phyloP scores from a whole-genome alignment of 2,113 vertebrate species.

The Centropristis striata region DNA sequence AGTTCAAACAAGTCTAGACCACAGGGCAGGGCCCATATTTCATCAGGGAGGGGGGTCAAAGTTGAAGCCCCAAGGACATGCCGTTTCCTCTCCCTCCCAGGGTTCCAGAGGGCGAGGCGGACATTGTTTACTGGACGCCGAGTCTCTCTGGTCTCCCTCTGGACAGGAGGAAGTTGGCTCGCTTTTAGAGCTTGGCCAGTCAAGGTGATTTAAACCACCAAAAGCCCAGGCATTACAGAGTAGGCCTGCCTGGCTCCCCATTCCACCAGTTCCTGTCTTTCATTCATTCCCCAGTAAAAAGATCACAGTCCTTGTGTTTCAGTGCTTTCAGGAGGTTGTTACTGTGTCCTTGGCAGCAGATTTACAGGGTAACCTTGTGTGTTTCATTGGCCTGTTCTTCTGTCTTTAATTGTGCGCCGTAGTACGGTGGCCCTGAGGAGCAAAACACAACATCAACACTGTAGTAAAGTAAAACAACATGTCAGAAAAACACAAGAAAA shows the following conservation, averaged over 20 bases:
- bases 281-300: slow-evolving; percentile 78
- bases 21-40: slow-evolving; percentile 72
- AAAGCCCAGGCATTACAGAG: slow-evolving; percentile 56
- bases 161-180: slow-evolving; percentile 61
- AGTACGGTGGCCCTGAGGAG: slow-evolving; percentile 20
- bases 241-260: slow-evolving; percentile 51
- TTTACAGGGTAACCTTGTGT: slow-evolving; percentile 76
- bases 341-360: slow-evolving; percentile 76
- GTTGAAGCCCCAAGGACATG: slow-evolving; percentile 77
- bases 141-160: slow-evolving; percentile 55
- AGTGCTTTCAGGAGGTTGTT: slow-evolving; percentile 74
- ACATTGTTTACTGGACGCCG: slow-evolving; percentile 72
- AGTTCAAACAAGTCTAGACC: slow-evolving; percentile 78
- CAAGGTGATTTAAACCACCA: slow-evolving; percentile 81
- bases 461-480: background rate
- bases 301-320: slow-evolving; percentile 76
- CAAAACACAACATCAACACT: slow-evolving; percentile 23
- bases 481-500: background rate
- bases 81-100: slow-evolving; percentile 74
- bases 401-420: slow-evolving; percentile 67
- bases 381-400: slow-evolving; percentile 67
- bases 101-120: slow-evolving; percentile 63
- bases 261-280: slow-evolving; percentile 76
- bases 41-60: slow-evolving; percentile 75
- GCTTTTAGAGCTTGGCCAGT: slow-evolving; percentile 66